These are phyloP conservation scores for Carapus acus DNA, from an alignment of 2,797 vertebrate genomes.

Conservation along the genomic window DNA sequence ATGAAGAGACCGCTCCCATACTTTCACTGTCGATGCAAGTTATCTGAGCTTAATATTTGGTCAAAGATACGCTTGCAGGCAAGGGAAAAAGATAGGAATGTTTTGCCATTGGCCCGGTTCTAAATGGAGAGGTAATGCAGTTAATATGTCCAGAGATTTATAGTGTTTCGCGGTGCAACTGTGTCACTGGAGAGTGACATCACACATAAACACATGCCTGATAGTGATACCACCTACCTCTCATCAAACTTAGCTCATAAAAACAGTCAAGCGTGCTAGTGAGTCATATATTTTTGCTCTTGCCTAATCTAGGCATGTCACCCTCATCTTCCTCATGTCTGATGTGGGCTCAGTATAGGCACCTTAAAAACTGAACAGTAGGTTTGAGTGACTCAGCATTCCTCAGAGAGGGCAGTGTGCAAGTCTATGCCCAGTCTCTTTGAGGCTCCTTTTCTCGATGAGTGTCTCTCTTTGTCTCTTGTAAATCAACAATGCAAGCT, in stretches of 20 bases:
- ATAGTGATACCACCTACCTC: conserved; percentile 55
- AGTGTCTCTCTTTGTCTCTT: conserved; percentile 46
- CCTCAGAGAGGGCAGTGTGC: conserved; percentile 31
- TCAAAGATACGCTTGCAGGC: neutral
- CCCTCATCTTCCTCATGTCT: conserved; percentile 1
- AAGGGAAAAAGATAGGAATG: conserved; percentile 7
- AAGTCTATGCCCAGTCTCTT: conserved; percentile 7
- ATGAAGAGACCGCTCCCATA: neutral
- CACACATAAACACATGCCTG: conserved; percentile 20
- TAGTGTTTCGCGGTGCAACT: conserved; percentile 36
- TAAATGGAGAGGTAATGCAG: conserved; percentile 23
- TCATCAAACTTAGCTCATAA: too few relatives aligned
- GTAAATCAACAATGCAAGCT: conserved; percentile 56
- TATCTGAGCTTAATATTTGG: too few relatives aligned
- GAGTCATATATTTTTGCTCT: too few relatives aligned
- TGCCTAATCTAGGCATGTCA: conserved; percentile 2
- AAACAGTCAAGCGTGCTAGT: too few relatives aligned
- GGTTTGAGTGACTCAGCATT: conserved; percentile 14
- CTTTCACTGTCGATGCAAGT: too few relatives aligned
- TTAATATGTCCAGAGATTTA: conserved; percentile 61
- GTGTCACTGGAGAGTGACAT: conserved; percentile 30
- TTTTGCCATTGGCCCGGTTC: conserved; percentile 16
- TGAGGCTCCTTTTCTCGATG: conserved; percentile 7
- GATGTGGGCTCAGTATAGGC: too few relatives aligned
- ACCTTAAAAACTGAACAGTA: too few relatives aligned